A percentile compares a stretch with the other conserved stretches of the same genome.
Evolutionary conservation across 2,888 invertebrate genomes (phyloP).

Genomic region (Drosophila recens): DNA sequence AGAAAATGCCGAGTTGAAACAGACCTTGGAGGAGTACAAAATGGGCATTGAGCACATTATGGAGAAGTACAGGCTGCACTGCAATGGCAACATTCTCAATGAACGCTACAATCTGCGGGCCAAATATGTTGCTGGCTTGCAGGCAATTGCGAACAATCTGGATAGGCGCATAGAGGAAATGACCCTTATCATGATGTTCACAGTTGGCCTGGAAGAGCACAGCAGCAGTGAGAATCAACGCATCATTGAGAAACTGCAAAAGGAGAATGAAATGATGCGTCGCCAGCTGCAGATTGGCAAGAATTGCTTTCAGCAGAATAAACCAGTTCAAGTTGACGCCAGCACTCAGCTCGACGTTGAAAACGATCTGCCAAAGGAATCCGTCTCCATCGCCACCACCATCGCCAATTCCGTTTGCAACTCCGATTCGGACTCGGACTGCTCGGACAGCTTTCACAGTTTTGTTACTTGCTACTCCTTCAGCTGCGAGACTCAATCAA

Average conservation of each 20-base stretch:
- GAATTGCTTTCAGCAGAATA: conserved; percentile 29
- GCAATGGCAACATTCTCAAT: conserved; percentile 20
- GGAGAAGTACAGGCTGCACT: conserved; percentile 52
- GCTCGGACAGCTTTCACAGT: conserved; percentile 47
- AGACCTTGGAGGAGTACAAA: conserved; percentile 46
- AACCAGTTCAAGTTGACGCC: conserved; percentile 19
- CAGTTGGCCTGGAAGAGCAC: conserved; percentile 34
- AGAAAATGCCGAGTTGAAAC: conserved; percentile 57
- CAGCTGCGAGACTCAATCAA: conserved; percentile 16
- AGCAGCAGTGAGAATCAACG: conserved; percentile 41
- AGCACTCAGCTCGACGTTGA: conserved; percentile 52
- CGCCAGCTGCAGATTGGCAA: conserved; percentile 55
- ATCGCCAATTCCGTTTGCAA: conserved; percentile 2
- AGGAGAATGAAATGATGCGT: conserved; percentile 61
- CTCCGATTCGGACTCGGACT: conserved; percentile 20
- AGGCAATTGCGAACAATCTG: conserved; percentile 35
- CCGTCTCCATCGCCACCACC: not conserved
- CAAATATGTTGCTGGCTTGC: conserved; percentile 48
- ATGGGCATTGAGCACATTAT: conserved; percentile 45
- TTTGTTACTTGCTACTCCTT: conserved; percentile 45
- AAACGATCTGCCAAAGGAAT: not conserved
- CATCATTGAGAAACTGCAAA: conserved; percentile 42
- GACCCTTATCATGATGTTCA: conserved; percentile 47
- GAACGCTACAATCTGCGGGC: conserved; percentile 36
- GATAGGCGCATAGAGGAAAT: conserved; percentile 59